Percentiles rank a stretch among this genome's conserved stretches.
phyloP scores from a whole-genome alignment of 2,888 invertebrate species.

The Diploptera punctata region DNA sequence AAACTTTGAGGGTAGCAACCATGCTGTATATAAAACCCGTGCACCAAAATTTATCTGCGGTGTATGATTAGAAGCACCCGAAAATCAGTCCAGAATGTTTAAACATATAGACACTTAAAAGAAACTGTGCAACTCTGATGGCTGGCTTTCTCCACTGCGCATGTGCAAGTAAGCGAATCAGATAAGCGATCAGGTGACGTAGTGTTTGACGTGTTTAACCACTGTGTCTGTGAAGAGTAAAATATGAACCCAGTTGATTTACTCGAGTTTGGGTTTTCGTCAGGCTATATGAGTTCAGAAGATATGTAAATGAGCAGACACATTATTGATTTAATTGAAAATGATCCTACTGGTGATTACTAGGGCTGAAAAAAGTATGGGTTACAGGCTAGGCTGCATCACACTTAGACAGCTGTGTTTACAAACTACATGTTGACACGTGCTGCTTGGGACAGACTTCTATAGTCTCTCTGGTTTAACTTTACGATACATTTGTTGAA shows the following conservation, averaged over 20 bases:
- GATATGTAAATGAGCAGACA: neutral
- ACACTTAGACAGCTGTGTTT: too few species aligned
- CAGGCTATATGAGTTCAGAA: neutral
- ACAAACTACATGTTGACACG: too few species aligned
- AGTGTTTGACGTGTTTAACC: neutral
- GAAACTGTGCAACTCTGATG: neutral
- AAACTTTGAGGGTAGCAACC: neutral
- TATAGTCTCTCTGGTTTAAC: too few species aligned
- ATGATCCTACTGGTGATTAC: neutral
- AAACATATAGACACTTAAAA: neutral
- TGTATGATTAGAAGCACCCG: neutral
- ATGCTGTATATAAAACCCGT: neutral
- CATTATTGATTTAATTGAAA: neutral
- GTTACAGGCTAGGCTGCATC: too few species aligned
- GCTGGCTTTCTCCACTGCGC: neutral
- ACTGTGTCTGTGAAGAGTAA: neutral
- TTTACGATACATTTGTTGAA: too few species aligned
- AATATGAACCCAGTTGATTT: neutral
- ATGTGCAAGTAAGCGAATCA: neutral
- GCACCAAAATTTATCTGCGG: neutral
- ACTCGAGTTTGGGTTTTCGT: neutral
- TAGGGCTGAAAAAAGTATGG: too few species aligned
- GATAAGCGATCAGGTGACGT: neutral
- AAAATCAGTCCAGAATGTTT: neutral
- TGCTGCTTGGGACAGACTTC: too few species aligned